These are phyloP conservation scores for Mystacornis crossleyi DNA, from an alignment of 2,113 vertebrate species.

Conservation along the genomic window DNA sequence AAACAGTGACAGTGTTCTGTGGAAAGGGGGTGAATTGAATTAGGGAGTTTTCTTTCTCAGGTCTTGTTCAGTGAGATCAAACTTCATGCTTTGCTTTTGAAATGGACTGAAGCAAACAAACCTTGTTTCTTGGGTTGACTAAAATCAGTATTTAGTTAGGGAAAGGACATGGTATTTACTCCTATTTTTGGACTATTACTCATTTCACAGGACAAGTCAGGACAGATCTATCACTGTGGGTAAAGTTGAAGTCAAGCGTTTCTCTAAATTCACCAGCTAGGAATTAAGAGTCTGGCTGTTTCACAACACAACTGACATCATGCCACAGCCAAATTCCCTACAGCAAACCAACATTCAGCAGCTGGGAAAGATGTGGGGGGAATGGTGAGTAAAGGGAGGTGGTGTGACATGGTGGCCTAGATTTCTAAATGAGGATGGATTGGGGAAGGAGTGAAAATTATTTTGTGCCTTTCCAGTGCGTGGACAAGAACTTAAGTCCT, in stretches of 20 bases:
- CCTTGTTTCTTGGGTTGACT: background rate
- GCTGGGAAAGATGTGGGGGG: background rate
- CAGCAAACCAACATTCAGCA: background rate
- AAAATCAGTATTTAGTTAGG: background rate
- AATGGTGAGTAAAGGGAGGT: background rate
- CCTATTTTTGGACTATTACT: background rate
- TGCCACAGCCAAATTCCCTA: background rate
- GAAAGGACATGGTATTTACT: background rate
- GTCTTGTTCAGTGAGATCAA: background rate
- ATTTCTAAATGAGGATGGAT: background rate
- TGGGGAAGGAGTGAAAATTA: background rate
- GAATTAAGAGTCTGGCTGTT: background rate
- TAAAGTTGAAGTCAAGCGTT: constrained; percentile 23
- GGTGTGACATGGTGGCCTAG: background rate
- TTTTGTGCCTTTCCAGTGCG: background rate
- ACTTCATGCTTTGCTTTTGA: background rate
- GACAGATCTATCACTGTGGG: background rate
- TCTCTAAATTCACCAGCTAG: background rate
- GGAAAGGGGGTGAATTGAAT: background rate
- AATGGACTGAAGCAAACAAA: background rate
- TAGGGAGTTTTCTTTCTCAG: background rate
- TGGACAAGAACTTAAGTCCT: background rate
- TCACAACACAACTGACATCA: background rate
- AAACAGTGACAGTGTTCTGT: accelerated
- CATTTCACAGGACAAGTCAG: background rate